phyloP scores from a whole-genome alignment of 1,140 invertebrate genomes.

The Lepidurus arcticus region DNA sequence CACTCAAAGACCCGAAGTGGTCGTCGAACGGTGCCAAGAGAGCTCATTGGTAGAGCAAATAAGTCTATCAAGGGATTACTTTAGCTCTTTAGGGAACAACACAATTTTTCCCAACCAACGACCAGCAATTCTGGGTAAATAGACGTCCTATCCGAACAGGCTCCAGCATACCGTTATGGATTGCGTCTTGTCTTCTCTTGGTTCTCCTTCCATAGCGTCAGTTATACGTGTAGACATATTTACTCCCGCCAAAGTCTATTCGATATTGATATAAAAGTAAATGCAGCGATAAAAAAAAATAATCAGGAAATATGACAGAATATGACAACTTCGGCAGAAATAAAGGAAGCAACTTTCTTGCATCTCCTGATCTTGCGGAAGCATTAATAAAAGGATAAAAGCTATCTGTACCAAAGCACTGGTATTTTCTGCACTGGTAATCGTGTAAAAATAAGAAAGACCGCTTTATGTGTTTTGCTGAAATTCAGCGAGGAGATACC shows the following conservation, averaged over 20 bases:
- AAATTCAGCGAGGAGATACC: neutral
- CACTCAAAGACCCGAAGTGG: neutral
- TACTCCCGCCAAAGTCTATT: neutral
- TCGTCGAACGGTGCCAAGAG: conserved; percentile 6
- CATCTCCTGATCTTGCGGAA: no score
- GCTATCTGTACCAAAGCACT: no score
- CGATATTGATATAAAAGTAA: no score
- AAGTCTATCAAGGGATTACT: neutral
- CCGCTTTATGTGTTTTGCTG: neutral
- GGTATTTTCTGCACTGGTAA: no score
- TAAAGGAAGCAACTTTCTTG: no score
- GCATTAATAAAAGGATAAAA: no score
- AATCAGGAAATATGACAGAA: no score
- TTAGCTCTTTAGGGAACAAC: neutral
- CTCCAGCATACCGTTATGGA: neutral
- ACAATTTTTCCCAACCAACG: neutral
- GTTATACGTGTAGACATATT: neutral
- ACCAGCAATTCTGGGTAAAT: neutral
- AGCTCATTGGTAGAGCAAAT: neutral
- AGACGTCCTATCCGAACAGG: neutral
- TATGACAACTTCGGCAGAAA: no score
- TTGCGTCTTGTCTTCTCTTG: neutral
- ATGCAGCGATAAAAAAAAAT: no score
- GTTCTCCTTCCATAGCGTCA: neutral
- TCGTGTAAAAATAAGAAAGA: no score